Conservation (phyloP, 2,888 invertebrate species). For the Drosophila austrosaltans region DNA sequence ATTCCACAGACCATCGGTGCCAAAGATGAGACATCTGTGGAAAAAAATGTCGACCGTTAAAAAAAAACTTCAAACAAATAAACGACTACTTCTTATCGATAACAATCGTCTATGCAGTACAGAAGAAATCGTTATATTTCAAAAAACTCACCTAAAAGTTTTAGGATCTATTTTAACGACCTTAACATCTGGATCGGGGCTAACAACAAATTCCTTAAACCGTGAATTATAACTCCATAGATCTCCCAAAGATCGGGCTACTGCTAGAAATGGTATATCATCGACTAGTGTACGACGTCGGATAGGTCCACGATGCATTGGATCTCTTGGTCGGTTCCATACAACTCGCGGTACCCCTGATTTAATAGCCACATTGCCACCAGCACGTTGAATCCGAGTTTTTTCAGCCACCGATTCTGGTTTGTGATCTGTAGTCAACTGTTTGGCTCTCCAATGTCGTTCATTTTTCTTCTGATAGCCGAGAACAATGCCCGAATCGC, state of each 20-base stretch:
- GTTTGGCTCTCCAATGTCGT: conserved; percentile 90
- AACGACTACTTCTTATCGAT: neutral
- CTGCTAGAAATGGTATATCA: conserved; percentile 97
- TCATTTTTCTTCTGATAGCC: conserved; percentile 90
- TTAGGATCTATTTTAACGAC: conserved; percentile 92
- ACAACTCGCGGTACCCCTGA: conserved; percentile 97
- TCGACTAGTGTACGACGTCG: conserved; percentile 95
- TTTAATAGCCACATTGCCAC: conserved; percentile 91
- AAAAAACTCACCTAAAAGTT: conserved; percentile 85
- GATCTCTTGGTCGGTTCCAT: conserved; percentile 96
- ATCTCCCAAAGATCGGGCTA: conserved; percentile 97
- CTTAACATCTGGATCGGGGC: conserved; percentile 97
- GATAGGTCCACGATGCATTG: conserved; percentile 89
- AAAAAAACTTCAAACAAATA: neutral
- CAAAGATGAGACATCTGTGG: conserved; percentile 93
- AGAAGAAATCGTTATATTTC: neutral
- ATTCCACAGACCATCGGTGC: conserved; percentile 98
- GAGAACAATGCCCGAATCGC: conserved; percentile 97
- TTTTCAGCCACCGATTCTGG: conserved; percentile 94
- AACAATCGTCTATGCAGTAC: neutral
- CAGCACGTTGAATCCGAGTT: conserved; percentile 90
- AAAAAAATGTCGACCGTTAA: too few species aligned
- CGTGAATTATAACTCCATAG: conserved; percentile 98
- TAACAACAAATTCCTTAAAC: conserved; percentile 96
- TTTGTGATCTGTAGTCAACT: conserved; percentile 96